Conservation (phyloP, 2,888 invertebrate species). For the Hylaea fasciaria region DNA sequence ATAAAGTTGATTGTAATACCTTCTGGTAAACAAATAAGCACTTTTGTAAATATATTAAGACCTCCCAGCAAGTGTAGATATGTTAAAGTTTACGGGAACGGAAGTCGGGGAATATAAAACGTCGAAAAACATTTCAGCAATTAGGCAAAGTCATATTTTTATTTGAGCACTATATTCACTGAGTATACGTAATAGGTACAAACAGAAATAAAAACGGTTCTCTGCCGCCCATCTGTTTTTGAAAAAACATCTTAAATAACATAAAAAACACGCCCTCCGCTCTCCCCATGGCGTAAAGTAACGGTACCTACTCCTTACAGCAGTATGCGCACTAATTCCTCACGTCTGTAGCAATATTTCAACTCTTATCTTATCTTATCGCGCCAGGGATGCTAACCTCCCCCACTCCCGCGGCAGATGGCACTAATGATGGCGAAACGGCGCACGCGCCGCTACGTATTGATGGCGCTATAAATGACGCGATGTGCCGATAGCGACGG, state of each 20-base stretch:
- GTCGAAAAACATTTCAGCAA: conserved; percentile 9
- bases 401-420: conserved; percentile 17
- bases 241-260: too few relatives aligned
- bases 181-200: too few relatives aligned
- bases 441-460: conserved; percentile 51
- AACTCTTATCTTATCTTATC: conserved; percentile 51
- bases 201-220: too few relatives aligned
- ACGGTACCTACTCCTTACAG: conserved; percentile 5
- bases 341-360: conserved; percentile 41
- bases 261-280: too few relatives aligned
- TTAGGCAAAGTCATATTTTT: too few relatives aligned
- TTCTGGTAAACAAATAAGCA: background rate
- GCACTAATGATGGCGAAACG: conserved; percentile 21
- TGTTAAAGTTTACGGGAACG: conserved; percentile 14
- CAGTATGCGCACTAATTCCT: conserved; percentile 18
- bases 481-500: conserved; percentile 42
- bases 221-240: too few relatives aligned
- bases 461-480: conserved; percentile 44
- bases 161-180: too few relatives aligned
- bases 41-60: conserved; percentile 14
- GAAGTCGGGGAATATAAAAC: conserved; percentile 21
- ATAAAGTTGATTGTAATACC: conserved; percentile 18
- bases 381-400: conserved; percentile 18
- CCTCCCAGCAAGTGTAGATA: conserved; percentile 34
- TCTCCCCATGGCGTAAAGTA: background rate